These are phyloP conservation scores for Plutomurus gul DNA, from an alignment of 1,140 invertebrate genomes.

Conservation along the genomic window DNA sequence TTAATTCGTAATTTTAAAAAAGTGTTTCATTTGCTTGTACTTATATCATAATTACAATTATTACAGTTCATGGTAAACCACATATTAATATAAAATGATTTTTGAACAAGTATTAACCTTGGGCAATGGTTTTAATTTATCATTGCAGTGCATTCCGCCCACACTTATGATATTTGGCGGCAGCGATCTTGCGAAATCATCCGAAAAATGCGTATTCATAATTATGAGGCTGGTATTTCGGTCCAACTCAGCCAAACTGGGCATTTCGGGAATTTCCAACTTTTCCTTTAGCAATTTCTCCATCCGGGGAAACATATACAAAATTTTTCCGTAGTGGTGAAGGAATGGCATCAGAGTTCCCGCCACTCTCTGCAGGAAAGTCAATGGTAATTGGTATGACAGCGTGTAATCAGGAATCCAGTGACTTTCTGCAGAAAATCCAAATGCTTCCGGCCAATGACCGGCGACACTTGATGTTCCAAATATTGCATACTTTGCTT, in stretches of 20 bases:
- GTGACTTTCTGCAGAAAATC: constrained; percentile 1
- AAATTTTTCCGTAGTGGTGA: background rate
- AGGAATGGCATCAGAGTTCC: background rate
- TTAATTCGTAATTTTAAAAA: too few relatives aligned
- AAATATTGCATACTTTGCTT: constrained; percentile 17
- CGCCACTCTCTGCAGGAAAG: background rate
- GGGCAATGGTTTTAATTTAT: background rate
- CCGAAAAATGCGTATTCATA: constrained; percentile 63
- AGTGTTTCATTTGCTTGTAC: background rate
- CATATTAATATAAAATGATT: too few relatives aligned
- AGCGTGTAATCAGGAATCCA: constrained; percentile 23
- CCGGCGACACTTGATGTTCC: background rate
- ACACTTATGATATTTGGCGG: constrained; percentile 67
- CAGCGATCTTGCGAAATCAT: constrained; percentile 61
- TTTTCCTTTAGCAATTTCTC: background rate
- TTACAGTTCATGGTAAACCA: too few relatives aligned
- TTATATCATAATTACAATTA: too few relatives aligned
- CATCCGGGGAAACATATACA: background rate
- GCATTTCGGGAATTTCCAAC: constrained; percentile 39
- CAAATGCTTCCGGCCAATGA: background rate
- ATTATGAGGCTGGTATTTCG: constrained; percentile 59
- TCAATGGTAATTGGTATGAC: background rate
- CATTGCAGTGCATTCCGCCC: constrained; percentile 62
- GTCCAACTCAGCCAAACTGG: constrained; percentile 52
- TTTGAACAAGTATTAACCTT: too few relatives aligned